phyloP scores from a whole-genome alignment of 1,140 invertebrate genomes.

The Macrobrachium rosenbergii region DNA sequence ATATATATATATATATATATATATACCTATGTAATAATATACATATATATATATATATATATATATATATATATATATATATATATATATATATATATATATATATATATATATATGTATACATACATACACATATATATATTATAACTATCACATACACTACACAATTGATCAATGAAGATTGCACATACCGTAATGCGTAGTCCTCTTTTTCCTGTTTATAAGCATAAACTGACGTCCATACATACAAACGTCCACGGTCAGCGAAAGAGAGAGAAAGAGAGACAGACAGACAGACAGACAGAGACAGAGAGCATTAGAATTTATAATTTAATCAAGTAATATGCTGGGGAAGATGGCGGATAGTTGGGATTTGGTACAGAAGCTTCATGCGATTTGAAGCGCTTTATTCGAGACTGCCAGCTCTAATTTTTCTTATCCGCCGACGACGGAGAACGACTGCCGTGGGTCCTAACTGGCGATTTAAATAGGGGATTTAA shows the following conservation, averaged over 20 bases:
- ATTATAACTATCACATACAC: no score
- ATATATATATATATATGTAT: background rate
- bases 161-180: no score
- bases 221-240: background rate
- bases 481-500: constrained; percentile 37
- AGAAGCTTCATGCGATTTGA: constrained; percentile 2
- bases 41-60: constrained; percentile 35
- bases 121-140: background rate
- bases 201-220: no score
- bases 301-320: constrained; percentile 32
- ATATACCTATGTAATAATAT: background rate
- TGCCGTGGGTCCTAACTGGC: constrained; percentile 6
- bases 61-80: constrained; percentile 36
- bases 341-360: constrained; percentile 29
- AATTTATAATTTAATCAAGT: constrained; percentile 38
- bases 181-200: no score
- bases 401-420: background rate
- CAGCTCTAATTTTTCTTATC: constrained; percentile 35
- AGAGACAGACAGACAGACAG: constrained; percentile 17
- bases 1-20: background rate
- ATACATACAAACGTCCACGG: background rate
- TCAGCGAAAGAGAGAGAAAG: background rate
- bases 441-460: background rate
- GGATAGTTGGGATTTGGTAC: constrained; percentile 31
- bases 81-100: constrained; percentile 11